These are phyloP conservation scores for Griposia aprilina DNA, from an alignment of 2,888 invertebrate species.

Conservation along the genomic window DNA sequence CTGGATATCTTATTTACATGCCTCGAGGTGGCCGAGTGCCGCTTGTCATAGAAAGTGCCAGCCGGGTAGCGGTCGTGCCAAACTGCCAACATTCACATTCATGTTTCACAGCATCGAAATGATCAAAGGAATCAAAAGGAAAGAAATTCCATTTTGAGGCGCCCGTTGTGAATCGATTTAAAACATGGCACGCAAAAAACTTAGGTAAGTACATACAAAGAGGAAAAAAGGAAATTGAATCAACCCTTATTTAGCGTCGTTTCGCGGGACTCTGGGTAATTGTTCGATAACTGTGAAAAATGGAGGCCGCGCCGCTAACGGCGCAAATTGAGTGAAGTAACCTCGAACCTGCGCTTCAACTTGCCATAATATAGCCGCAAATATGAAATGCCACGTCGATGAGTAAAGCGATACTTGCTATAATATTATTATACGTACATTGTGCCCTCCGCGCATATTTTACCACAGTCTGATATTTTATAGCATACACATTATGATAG, in stretches of 20 bases:
- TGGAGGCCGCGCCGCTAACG: constrained; percentile 82
- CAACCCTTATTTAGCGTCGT: constrained; percentile 83
- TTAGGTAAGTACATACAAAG: constrained; percentile 12
- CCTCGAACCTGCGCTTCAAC: constrained; percentile 64
- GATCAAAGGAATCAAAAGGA: constrained; percentile 24
- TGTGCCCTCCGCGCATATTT: constrained; percentile 57
- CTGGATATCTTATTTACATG: constrained; percentile 73
- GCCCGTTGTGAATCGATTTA: constrained; percentile 25
- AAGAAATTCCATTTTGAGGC: constrained; percentile 11
- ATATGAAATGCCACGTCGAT: constrained; percentile 66
- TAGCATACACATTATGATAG: constrained; percentile 1
- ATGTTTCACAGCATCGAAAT: constrained; percentile 7
- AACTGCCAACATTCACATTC: constrained; percentile 3
- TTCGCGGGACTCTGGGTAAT: constrained; percentile 72
- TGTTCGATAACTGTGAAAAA: constrained; percentile 88
- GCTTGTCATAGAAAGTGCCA: constrained; percentile 37
- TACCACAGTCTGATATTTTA: constrained; percentile 58
- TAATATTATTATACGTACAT: constrained; percentile 61
- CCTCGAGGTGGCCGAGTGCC: constrained; percentile 57
- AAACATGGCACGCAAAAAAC: constrained; percentile 38
- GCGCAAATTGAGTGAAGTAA: constrained; percentile 87
- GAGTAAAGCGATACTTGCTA: constrained; percentile 67
- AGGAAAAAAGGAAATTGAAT: constrained; percentile 71
- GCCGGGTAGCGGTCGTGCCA: constrained; percentile 10
- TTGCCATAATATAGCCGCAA: constrained; percentile 62